phyloP scores from a whole-genome alignment of 2,888 invertebrate species.

The Drosophila nr. perissopoda region DNA sequence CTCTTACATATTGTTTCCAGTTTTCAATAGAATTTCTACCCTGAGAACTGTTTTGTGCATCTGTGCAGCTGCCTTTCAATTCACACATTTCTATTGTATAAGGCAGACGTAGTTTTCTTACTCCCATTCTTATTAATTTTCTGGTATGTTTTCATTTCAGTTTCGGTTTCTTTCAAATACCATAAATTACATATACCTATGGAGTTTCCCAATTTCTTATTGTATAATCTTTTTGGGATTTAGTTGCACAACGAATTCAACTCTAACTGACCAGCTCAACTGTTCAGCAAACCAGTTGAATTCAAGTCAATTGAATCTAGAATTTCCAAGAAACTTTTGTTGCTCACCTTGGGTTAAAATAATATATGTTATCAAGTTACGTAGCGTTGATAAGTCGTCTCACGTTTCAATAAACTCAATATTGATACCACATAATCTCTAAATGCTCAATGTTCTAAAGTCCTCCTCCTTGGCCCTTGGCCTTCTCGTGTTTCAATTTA shows the following conservation, averaged over 20 bases:
- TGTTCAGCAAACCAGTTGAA: background rate
- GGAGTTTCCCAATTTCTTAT: background rate
- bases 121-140: slow-evolving; percentile 48
- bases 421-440: slow-evolving; percentile 53
- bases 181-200: slow-evolving; percentile 14
- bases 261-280: slow-evolving; percentile 21
- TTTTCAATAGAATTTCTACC: slow-evolving; percentile 55
- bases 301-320: background rate
- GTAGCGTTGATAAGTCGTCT: slow-evolving; percentile 29
- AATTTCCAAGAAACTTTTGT: slow-evolving; percentile 38
- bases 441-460: slow-evolving; percentile 6
- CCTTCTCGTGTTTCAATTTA: slow-evolving; percentile 67
- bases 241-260: background rate
- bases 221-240: background rate
- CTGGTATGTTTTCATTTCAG: slow-evolving; percentile 27
- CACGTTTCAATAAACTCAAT: slow-evolving; percentile 39
- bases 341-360: slow-evolving; percentile 19
- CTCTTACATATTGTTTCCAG: slow-evolving; percentile 59
- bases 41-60: slow-evolving; percentile 5
- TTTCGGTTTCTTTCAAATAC: slow-evolving; percentile 4
- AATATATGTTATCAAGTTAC: slow-evolving; percentile 43
- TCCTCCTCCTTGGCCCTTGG: background rate
- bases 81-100: slow-evolving; percentile 52
- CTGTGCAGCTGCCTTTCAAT: slow-evolving; percentile 55
- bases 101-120: slow-evolving; percentile 8